Base-by-base conservation (phyloP, 2,797 vertebrate species). In the Odontamblyopus lacepedii region DNA sequence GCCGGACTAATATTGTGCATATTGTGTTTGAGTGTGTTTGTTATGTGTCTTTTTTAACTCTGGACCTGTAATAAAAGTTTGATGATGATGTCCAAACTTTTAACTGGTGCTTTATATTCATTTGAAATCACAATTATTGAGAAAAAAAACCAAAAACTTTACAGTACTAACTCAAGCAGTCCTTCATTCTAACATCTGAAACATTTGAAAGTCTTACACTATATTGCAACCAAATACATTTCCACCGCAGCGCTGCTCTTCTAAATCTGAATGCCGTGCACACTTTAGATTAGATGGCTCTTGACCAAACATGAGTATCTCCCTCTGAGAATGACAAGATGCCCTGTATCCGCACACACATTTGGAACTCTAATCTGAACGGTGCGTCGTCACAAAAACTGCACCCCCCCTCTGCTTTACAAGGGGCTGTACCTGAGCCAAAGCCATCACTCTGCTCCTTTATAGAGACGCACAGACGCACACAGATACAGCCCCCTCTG, bases 341-440 rank as follows among this genome's bases (percentile, higher is more conserved):
- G 23, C 23, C 32, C n/a, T 9, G 15, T 16, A 50, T 51, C 44
- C 41, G 71, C 67, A 57, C 60, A 70, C 68, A 66, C 69, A 65
- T 41, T 70, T 61, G 55, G 69, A 69, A 53, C 26, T 53, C 32
- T 38, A 13, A 64, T 29, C 71, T 63, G 72, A 73, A 64, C 73
- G 75, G 71, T 81, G 86, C 85, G 72, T 82, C 84, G 82, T 87
- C 87, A 83, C 88, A 87, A 86, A 91, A 88, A 84, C 84, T 83
- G 30, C 87, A 84, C 85, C 85, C 84, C 71, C 85, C 71, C 75
- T 87, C 81, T 73, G 81, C 85, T 90, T 89, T 89, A 88, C 79
- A 87, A 85, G 82, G 85, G 81, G 63, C 74, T 67, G 76, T 78
- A 73, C 80, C 70, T 78, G 79, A 81, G 87, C 87, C 87, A 88